phyloP scores from a whole-genome alignment of 2,888 invertebrate species.

The Phasia obesa region DNA sequence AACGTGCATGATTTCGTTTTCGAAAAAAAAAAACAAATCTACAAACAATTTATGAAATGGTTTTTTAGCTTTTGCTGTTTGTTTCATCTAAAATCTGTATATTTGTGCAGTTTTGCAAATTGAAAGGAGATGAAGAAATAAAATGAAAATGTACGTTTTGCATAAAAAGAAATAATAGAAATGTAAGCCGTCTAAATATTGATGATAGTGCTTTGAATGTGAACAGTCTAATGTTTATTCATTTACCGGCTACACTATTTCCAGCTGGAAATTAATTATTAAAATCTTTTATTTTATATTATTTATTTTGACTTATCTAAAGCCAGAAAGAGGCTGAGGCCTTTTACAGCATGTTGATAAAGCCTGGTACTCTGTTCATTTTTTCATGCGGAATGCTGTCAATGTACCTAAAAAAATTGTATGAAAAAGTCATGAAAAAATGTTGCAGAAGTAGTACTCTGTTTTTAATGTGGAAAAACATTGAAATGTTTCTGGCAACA shows the following conservation, averaged over 20 bases:
- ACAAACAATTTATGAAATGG: slow-evolving; percentile 39
- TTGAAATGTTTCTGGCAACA: too few relatives aligned
- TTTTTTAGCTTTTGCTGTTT: slow-evolving; percentile 8
- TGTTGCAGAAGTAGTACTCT: too few relatives aligned
- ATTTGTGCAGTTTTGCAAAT: slow-evolving; percentile 44
- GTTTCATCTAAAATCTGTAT: slow-evolving; percentile 46
- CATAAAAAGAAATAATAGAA: slow-evolving; percentile 42
- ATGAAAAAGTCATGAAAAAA: too few relatives aligned
- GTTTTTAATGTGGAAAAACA: too few relatives aligned
- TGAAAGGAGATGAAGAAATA: slow-evolving; percentile 60
- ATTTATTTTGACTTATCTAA: too few relatives aligned
- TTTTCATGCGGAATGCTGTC: too few relatives aligned
- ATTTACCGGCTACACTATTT: slow-evolving; percentile 48
- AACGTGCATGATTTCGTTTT: slow-evolving; percentile 1
- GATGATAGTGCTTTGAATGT: slow-evolving; percentile 4
- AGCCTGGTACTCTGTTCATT: too few relatives aligned
- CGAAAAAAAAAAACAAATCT: slow-evolving; percentile 27
- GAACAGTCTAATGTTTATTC: slow-evolving; percentile 10
- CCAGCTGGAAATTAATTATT: not conserved
- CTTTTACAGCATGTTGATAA: too few relatives aligned
- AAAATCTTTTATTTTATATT: not conserved
- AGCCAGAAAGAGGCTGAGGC: too few relatives aligned
- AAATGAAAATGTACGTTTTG: slow-evolving; percentile 61
- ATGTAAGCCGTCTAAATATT: slow-evolving; percentile 22
- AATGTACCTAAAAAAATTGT: too few relatives aligned